Evolutionary conservation across 1,140 invertebrate species (phyloP).

Genomic region (Trichoplusia ni): DNA sequence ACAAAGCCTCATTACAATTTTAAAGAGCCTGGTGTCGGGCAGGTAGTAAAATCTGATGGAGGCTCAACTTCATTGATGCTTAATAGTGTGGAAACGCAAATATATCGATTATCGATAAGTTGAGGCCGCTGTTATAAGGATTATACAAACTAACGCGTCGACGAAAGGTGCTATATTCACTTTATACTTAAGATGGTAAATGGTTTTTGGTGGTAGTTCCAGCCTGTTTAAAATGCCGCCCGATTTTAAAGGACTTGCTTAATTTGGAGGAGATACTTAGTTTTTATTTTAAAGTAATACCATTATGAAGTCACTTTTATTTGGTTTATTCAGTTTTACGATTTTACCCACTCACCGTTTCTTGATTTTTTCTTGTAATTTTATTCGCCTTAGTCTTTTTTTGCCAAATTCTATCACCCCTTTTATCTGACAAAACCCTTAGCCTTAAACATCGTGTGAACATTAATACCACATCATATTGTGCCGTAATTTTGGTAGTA

Average conservation of each 20-base stretch:
- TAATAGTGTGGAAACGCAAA: slow-evolving; percentile 26
- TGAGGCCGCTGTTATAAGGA: neutral
- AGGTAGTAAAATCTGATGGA: neutral
- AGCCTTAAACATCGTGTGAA: neutral
- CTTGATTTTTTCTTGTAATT: too few species aligned
- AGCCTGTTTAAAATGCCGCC: too few species aligned
- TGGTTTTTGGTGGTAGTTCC: too few species aligned
- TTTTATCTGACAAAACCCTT: neutral
- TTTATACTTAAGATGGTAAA: too few species aligned
- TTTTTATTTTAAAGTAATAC: too few species aligned
- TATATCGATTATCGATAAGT: slow-evolving; percentile 25
- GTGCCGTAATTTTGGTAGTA: neutral
- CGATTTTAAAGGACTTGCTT: too few species aligned
- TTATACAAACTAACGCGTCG: neutral
- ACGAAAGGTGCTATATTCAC: neutral
- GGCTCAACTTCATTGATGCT: slow-evolving; percentile 15
- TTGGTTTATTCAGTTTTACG: too few species aligned
- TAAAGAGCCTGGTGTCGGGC: neutral
- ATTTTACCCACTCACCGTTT: too few species aligned
- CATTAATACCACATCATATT: neutral
- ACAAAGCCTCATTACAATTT: slow-evolving; percentile 16
- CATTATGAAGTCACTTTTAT: too few species aligned
- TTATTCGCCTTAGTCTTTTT: too few species aligned
- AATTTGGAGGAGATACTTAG: too few species aligned
- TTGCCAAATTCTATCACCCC: too few species aligned